These are phyloP conservation scores for Lithophane semibrunnea DNA, from an alignment of 2,888 invertebrate genomes.

Conservation along the genomic window DNA sequence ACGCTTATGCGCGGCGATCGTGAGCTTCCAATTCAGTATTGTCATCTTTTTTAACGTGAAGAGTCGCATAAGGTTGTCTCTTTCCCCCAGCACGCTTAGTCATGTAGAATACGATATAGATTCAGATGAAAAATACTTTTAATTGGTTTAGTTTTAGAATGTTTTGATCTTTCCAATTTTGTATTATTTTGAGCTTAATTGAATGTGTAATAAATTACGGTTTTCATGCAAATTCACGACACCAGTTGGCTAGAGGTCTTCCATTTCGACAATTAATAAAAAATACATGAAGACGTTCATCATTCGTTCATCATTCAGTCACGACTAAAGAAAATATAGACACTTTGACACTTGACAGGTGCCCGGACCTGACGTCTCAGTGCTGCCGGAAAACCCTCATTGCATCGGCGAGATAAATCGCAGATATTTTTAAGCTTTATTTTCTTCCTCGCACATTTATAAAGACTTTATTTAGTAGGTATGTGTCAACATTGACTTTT, in stretches of 20 bases:
- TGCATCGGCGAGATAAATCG: background rate
- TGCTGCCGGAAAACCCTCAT: too few relatives aligned
- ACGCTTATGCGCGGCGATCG: constrained; percentile 56
- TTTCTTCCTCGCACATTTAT: background rate
- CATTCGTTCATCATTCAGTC: too few relatives aligned
- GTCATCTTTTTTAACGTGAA: constrained; percentile 46
- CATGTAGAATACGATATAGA: constrained; percentile 35
- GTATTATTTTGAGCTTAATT: too few relatives aligned
- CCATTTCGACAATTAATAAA: too few relatives aligned
- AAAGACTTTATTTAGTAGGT: background rate
- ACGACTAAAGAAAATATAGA: too few relatives aligned
- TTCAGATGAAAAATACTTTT: constrained; percentile 13
- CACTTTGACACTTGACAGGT: too few relatives aligned
- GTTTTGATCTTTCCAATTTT: background rate
- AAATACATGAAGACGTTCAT: too few relatives aligned
- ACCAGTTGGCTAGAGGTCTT: too few relatives aligned
- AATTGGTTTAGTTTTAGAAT: background rate
- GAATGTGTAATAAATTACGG: too few relatives aligned
- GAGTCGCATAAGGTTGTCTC: constrained; percentile 48
- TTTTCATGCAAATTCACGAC: too few relatives aligned
- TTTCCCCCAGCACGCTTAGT: constrained; percentile 67
- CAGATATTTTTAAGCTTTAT: background rate
- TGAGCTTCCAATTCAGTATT: constrained; percentile 59
- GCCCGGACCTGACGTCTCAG: too few relatives aligned
- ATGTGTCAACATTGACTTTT: background rate